A percentile compares a stretch with the other conserved stretches of the same genome.
Evolutionary conservation across 2,797 vertebrate genomes (phyloP).

Genomic region (Gephyroberyx darwinii): DNA sequence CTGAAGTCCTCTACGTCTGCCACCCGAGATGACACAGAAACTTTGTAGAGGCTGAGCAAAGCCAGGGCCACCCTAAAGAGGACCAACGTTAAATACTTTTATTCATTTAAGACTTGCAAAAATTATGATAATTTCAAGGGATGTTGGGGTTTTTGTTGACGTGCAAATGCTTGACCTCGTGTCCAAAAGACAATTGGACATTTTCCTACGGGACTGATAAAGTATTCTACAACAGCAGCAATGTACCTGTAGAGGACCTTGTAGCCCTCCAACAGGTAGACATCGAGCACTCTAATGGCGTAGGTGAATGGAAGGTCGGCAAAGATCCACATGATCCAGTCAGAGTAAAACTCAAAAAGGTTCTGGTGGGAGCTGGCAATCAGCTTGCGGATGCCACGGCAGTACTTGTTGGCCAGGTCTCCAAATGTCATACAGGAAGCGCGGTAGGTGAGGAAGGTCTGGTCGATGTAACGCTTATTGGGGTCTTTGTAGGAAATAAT

Average conservation of each 20-base stretch:
- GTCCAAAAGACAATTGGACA: no score
- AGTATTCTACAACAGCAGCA: background rate
- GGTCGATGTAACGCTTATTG: conserved; percentile 86
- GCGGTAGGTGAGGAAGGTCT: conserved; percentile 86
- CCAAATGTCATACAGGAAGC: conserved; percentile 92
- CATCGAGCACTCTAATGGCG: conserved; percentile 86
- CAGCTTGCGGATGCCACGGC: conserved; percentile 87
- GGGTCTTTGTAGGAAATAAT: conserved; percentile 85
- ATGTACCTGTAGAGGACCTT: conserved; percentile 88
- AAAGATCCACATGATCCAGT: conserved; percentile 92
- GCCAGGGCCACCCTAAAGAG: conserved; percentile 84
- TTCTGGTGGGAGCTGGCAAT: conserved; percentile 85
- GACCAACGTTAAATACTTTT: conserved; percentile 3
- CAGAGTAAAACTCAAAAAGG: conserved; percentile 88
- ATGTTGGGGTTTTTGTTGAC: background rate
- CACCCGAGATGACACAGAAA: conserved; percentile 78
- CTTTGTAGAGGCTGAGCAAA: conserved; percentile 86
- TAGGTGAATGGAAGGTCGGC: conserved; percentile 88
- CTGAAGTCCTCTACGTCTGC: conserved; percentile 82
- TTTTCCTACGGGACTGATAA: no score
- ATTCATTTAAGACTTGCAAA: background rate
- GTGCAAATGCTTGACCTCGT: background rate
- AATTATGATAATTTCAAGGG: background rate
- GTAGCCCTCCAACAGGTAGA: conserved; percentile 89
- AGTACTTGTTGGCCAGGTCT: conserved; percentile 89